Conservation (phyloP, 2,888 invertebrate species). For the Rhagonycha fulva region DNA sequence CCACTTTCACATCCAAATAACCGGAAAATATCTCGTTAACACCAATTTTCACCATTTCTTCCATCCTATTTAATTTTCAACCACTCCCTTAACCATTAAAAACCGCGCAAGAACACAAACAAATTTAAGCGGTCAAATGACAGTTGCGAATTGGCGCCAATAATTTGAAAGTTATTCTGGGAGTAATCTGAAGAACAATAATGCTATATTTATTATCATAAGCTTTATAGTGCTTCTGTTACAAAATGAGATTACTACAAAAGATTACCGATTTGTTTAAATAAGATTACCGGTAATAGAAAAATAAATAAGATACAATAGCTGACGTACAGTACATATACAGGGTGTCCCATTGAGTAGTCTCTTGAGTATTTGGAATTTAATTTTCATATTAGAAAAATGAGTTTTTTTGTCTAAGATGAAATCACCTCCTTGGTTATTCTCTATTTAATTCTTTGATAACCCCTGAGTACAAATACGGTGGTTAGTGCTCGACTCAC, state of each 20-base stretch:
- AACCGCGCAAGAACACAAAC: conserved; percentile 27
- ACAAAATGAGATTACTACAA: neutral
- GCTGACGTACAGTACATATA: too few species aligned
- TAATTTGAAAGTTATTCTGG: neutral
- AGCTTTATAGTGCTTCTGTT: neutral
- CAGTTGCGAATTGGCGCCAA: neutral
- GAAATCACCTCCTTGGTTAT: too few species aligned
- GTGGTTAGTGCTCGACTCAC: too few species aligned
- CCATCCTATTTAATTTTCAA: conserved; percentile 17
- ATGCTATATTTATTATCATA: neutral
- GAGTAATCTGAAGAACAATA: neutral
- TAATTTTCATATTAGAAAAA: too few species aligned
- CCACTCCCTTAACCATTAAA: conserved; percentile 33
- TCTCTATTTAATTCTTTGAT: too few species aligned
- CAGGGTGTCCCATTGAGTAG: too few species aligned
- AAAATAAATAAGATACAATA: too few species aligned
- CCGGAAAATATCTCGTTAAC: conserved; percentile 56
- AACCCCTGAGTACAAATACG: too few species aligned
- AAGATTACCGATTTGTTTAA: too few species aligned
- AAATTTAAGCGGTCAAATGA: conserved; percentile 20
- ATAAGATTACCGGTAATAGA: too few species aligned
- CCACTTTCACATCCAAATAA: conserved; percentile 68
- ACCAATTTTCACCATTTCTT: conserved; percentile 32
- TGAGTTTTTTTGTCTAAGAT: too few species aligned
- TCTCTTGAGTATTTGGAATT: too few species aligned